Base-by-base conservation (phyloP, 2,888 invertebrate species). In the Elegia similella region DNA sequence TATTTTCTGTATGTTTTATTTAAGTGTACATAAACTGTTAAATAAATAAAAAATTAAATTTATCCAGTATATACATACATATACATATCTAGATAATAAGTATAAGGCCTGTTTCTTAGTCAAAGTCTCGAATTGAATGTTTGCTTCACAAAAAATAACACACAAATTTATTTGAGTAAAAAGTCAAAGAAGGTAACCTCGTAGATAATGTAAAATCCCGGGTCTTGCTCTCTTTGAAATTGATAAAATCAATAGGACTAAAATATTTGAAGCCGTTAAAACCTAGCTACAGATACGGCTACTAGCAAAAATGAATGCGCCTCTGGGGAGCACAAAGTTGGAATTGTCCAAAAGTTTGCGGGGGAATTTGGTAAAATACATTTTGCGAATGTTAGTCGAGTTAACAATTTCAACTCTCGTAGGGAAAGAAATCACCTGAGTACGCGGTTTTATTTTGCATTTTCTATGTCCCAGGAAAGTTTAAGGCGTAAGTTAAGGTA, bases 291-390 rank as follows among this genome's bases (percentile, higher is more conserved):
- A 44, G 44, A 53, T 16, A 43, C 12, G 29, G 46, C 53, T 55
- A 10, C 32, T 43, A 42, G 44, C 47, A 30, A 58, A 55, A 53
- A 52, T 56, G 44, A 56, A 56, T 38, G 59, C 59, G 44, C 61
- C 63, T 59, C 60, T 44, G 38, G 63, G 61, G 62, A 60, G 42
- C 53, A 64, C 62, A 61, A 69, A 67, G 65, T 67, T 66, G 58
- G 62, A 58, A 68, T 60, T 60, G 61, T 65, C 64, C 59, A 63
- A 68, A 74, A 74, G 63, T 74, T 74, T 69, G 58, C 59, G 57
- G 58, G 56, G 63, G 62, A 66, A 69, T 69, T 72, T 59, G 61
- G 58, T 63, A 59, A 72, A 75, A 72, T 73, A 75, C 66, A 66
- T 72, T 75, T 59, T 66, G 65, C 63, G 63, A 66, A 70, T 60